Conservation (phyloP, 2,888 invertebrate genomes). For the Drosophila infuscata region DNA sequence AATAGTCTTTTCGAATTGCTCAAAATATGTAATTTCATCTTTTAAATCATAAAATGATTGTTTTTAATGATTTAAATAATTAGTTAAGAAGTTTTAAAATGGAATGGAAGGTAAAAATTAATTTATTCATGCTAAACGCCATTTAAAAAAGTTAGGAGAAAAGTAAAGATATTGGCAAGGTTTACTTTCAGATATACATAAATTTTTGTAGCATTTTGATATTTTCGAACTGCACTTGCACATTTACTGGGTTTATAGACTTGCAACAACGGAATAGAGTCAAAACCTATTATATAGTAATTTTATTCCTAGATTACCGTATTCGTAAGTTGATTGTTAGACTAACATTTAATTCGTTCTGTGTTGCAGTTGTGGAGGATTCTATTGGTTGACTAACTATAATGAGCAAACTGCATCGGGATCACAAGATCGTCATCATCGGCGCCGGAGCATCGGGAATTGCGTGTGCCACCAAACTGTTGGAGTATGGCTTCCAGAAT, state of each 20-base stretch:
- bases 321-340: background rate
- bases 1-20: background rate
- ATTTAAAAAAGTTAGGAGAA: background rate
- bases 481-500: slow-evolving; percentile 85
- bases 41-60: background rate
- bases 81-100: background rate
- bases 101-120: background rate
- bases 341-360: slow-evolving; percentile 5
- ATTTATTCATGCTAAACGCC: background rate
- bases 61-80: background rate
- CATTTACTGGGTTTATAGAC: background rate
- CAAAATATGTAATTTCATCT: background rate
- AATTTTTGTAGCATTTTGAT: no score
- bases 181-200: background rate
- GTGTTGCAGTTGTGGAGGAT: slow-evolving; percentile 24
- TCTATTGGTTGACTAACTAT: background rate
- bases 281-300: background rate
- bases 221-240: no score
- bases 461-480: slow-evolving; percentile 85
- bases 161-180: background rate
- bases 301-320: background rate
- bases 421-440: slow-evolving; percentile 82
- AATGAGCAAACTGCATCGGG: slow-evolving; percentile 61
- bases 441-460: slow-evolving; percentile 85
- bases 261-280: no score